A percentile compares a stretch with the other conserved stretches of the same genome.
Evolutionary conservation across 2,797 vertebrate genomes (phyloP).

Genomic region (Oreochromis mossambicus): DNA sequence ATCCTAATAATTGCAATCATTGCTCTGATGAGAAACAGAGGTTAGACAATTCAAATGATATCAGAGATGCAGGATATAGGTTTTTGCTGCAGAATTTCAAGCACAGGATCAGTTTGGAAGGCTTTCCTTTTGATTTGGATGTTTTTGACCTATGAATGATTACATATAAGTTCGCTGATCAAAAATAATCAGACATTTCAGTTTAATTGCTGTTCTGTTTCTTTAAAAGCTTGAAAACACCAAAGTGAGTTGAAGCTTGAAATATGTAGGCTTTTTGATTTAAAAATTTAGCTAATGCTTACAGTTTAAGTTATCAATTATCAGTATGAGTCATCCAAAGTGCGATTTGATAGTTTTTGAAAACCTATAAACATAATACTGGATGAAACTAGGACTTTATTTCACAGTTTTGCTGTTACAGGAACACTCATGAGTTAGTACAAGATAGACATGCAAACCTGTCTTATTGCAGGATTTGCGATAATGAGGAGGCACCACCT

Average conservation of each 20-base stretch:
- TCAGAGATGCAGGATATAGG: not conserved
- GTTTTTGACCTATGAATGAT: not conserved
- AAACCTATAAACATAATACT: not conserved
- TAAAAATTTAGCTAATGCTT: not conserved
- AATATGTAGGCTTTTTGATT: not conserved
- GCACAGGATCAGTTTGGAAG: not conserved
- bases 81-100: not conserved
- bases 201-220: not conserved
- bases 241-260: not conserved
- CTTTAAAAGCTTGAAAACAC: not conserved
- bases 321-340: not conserved
- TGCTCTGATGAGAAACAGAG: not conserved
- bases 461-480: not conserved
- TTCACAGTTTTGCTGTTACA: not conserved
- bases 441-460: not conserved
- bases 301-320: not conserved
- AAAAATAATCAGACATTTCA: rapidly evolving
- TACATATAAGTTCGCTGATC: not conserved
- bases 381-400: not conserved
- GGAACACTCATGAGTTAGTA: not conserved
- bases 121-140: not conserved
- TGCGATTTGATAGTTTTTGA: not conserved
- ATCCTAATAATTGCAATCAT: not conserved
- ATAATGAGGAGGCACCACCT: not conserved
- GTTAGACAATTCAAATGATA: not conserved